Base-by-base conservation (phyloP, 2,888 invertebrate species). In the Xestia c-nigrum region DNA sequence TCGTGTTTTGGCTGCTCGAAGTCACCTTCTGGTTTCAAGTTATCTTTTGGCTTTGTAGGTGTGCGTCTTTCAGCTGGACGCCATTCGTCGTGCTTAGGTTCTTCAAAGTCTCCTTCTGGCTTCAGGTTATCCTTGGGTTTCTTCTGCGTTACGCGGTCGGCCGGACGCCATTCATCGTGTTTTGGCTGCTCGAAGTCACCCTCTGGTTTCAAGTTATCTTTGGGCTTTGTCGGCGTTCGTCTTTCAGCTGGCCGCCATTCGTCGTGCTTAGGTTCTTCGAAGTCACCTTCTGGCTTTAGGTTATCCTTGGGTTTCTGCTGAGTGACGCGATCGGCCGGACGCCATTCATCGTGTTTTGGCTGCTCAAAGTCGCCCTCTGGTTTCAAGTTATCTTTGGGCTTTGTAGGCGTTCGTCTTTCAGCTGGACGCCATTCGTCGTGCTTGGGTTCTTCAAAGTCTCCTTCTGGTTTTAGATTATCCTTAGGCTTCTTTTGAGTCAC, bases 81-180 rank as follows among this genome's bases (percentile, higher is more conserved):
- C 92, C 95, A 96, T 80, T 93, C 86, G 0, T 94, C 93, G 3
- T 92, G 93, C 70, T 94, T 93, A 0, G 96, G 97, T 5, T 90
- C 86, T 71, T 96, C 96, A 85, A 97, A 97, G 0, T 97, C 97
- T 0, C 98, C 98, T 89, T 98, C 97, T 0, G 86, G 84, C n/a
- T 63, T 86, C 0, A 92, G 72, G 40, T 97, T 97, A 81, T 97
- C 97, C 5, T 94, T 87, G 0, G 95, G 96, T 81, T 92, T 96
- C 9, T 90, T 95, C 0, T 4, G 79, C 0, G 67, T 72, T 0
- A 4, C 59, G 0, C 81, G 16, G 12, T 85, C 82, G 1, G 80
- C 82, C 0, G 82, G 82, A 1, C 75, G 74, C 83, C 83, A 83
- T 57, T 77, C 55, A 0, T 86, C 85, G 0, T 81, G 80, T 0